Evolutionary conservation across 1,140 invertebrate genomes (phyloP).

Genomic region (Macrobrachium rosenbergii): DNA sequence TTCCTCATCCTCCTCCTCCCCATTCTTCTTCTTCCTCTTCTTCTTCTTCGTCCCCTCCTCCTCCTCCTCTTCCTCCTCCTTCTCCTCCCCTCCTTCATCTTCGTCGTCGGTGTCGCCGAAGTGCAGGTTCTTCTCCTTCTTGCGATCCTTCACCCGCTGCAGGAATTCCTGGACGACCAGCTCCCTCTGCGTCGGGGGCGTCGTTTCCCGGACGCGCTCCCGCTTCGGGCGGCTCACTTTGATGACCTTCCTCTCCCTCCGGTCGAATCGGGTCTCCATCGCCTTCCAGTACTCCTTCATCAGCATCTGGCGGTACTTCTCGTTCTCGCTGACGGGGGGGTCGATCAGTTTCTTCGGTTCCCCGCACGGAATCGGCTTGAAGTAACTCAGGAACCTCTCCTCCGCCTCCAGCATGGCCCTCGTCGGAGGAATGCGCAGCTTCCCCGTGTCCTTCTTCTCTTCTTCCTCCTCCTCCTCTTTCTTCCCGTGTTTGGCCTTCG

Average conservation of each 20-base stretch:
- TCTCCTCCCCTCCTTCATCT: conserved; percentile 56
- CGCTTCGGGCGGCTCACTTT: conserved; percentile 63
- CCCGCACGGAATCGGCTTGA: conserved; percentile 60
- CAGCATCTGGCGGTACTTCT: conserved; percentile 47
- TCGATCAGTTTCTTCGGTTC: conserved; percentile 41
- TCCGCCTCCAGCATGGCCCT: conserved; percentile 63
- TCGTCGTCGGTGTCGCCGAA: conserved; percentile 65
- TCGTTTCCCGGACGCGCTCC: conserved; percentile 52
- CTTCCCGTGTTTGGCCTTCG: conserved; percentile 59
- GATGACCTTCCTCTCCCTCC: conserved; percentile 57
- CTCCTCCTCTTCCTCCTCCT: conserved; percentile 52
- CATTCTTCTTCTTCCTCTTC: background rate
- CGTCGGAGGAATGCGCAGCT: conserved; percentile 42
- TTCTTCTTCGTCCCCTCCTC: conserved; percentile 48
- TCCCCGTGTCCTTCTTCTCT: conserved; percentile 29
- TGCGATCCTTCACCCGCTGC: conserved; percentile 63
- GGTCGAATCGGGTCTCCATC: conserved; percentile 49
- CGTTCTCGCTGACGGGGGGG: conserved; percentile 55
- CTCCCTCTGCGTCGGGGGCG: conserved; percentile 64
- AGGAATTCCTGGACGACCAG: conserved; percentile 65
- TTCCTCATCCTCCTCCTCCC: conserved; percentile 59
- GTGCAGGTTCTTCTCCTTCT: conserved; percentile 64
- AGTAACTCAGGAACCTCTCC: conserved; percentile 63
- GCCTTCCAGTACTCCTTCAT: conserved; percentile 61
- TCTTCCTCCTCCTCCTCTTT: conserved; percentile 46